Base-by-base conservation (phyloP, 2,888 invertebrate species). In the Gnatocerus cornutus region DNA sequence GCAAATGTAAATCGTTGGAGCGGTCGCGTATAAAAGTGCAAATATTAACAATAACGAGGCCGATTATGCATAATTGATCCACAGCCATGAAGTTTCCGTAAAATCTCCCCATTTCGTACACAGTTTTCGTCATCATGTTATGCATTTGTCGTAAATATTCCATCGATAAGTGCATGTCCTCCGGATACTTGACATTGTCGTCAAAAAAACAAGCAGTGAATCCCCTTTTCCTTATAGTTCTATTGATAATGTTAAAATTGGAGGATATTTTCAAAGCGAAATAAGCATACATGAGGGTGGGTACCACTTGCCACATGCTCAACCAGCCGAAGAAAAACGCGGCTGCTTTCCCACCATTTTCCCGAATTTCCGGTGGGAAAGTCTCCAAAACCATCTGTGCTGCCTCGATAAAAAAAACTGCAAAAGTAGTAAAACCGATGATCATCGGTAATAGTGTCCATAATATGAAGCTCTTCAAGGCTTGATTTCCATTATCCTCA, bases 81-180 rank as follows among this genome's bases (percentile, higher is more conserved):
- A 78, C 53, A 3, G 78, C 77, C 61, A 79, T 50, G 33, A 77
- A 78, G 27, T 61, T 74, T 10, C 79, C 79, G 64, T 73, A 79
- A 30, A 73, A 69, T 37, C 75, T 73, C 9, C 75, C 71, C 45
- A 78, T 53, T 48, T 77, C 69, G 12, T 68, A 43, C 7, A 77
- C 77, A 3, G 71, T 69, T 29, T 76, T 72, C 0, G 75, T 65
- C 27, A 75, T 48, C 67, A 79, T 69, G 14, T 71, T 72, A 50
- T 78, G 76, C 64, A 79, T 71, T 12, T 71, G 43, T 10, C 78
- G 63, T 3, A 77, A 10, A 33, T 75, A 68, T 55, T 69, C 58
- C 50, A 79, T 52, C 30, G 65, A 66, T 6, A 50, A 12, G 14
- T 63, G 59, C 64, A 74, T 69, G 12, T 74, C 69, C 1, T 65